phyloP scores from a whole-genome alignment of 37 sponge, comb jelly and placozoan species.

The Spongia lamella region DNA sequence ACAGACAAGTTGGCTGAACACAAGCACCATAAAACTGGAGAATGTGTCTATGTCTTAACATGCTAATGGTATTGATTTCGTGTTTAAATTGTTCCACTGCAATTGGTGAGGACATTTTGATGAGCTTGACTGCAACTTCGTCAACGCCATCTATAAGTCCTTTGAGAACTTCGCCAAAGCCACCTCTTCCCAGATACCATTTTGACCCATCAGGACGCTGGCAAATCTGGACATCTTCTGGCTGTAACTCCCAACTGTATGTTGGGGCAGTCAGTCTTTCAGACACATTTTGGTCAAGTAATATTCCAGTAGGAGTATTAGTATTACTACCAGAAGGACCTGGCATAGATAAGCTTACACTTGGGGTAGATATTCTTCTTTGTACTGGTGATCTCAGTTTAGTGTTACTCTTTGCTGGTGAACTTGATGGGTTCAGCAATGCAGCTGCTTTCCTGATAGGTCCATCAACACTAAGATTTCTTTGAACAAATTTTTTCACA shows the following conservation, averaged over 20 bases:
- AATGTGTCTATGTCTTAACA: constrained; percentile 84
- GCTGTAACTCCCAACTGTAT: constrained; percentile 84
- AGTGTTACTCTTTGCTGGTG: too few relatives aligned
- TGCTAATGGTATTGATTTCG: constrained; percentile 87
- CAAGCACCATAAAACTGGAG: constrained; percentile 97
- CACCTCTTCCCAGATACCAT: constrained; percentile 87
- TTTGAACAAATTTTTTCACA: too few relatives aligned
- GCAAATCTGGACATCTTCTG: constrained; percentile 74
- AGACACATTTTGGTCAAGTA: too few relatives aligned
- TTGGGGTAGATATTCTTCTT: too few relatives aligned
- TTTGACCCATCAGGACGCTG: constrained; percentile 57
- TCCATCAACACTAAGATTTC: too few relatives aligned
- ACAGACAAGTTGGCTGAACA: constrained; percentile 63
- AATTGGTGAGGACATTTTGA: constrained; percentile 19
- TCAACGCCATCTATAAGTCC: constrained; percentile 81
- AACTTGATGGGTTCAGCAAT: too few relatives aligned
- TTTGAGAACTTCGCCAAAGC: constrained; percentile 85
- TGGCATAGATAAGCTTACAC: too few relatives aligned
- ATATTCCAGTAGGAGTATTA: too few relatives aligned
- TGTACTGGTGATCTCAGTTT: too few relatives aligned
- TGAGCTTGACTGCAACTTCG: constrained; percentile 87
- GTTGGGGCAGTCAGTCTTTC: too few relatives aligned
- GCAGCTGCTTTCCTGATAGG: too few relatives aligned
- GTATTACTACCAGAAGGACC: too few relatives aligned
- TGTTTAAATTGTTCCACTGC: constrained; percentile 62